Evolutionary conservation across 2,888 invertebrate species (phyloP), one percentile per base, ranked within the genome.

Genomic region (Saturnia japonica): DNA sequence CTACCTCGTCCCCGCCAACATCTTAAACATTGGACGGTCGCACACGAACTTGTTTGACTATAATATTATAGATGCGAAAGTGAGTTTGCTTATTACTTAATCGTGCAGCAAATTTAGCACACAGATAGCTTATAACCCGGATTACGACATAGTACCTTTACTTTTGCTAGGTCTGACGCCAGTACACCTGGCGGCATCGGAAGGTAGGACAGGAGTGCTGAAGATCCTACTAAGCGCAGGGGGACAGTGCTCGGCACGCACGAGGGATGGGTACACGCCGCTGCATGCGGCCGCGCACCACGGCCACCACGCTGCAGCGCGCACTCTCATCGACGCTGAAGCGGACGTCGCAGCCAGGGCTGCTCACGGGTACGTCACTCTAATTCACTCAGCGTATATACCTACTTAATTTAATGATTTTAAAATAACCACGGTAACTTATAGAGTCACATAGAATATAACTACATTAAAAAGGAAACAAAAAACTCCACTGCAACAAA

Each of bases 261-360:
- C 97, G 0, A 96, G 97, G 76, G 96, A 98, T 77, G 99, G 99
- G 0, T 92, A 99, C 94, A 98, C 99, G 1, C 99, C 99, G 0
- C 95, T 99, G 66, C 99, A 99, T 90, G 97, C 99, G 14, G 99
- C 99, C 8, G 98, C 98, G 70, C 99, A 99, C 87, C 99, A 99
- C 90, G 99, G 99, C 0, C 99, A 99, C 91, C 95, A 97, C 70
- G 97, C 97, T 74, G 98, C 99, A 95, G 98, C 99, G 19, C 95
- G 97, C 72, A 97, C 98, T 86, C 95, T 99, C 71, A 94, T 99
- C 67, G 97, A 98, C 75, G 97, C 98, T 74, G 96, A 97, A 71
- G 99, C 99, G 0, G 96, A 97, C 80, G 97, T 99, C 69, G 96
- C 97, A 76, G 96, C 96, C 6, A 95, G 94, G 64, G 97, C 97